Percentiles rank a stretch among this genome's conserved stretches.
Evolutionary conservation across 2,113 vertebrate species (phyloP).

Genomic region (Propithecus coquereli): DNA sequence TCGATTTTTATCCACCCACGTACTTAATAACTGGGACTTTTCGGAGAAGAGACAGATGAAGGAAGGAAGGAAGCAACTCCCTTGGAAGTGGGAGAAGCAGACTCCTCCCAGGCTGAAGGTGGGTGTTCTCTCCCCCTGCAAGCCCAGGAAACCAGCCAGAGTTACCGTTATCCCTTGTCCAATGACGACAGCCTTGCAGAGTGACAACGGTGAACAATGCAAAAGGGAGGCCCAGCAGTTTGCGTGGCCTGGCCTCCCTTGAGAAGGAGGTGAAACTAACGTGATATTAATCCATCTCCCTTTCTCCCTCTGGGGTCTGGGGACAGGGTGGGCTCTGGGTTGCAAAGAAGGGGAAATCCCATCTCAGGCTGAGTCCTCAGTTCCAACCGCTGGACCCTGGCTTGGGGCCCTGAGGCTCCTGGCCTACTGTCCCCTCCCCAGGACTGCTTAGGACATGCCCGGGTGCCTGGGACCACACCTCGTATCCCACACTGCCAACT

Average conservation of each 20-base stretch:
- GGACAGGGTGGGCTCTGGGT: not conserved
- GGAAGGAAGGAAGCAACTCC: not conserved
- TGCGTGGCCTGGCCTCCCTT: not conserved
- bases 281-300: fast-evolving
- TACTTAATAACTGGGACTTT: not conserved
- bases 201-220: fast-evolving
- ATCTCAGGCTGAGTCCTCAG: fast-evolving
- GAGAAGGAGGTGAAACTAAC: not conserved
- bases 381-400: too few relatives aligned
- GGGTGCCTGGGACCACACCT: not conserved
- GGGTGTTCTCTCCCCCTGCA: fast-evolving
- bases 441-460: not conserved
- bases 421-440: not conserved
- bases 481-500: fast-evolving
- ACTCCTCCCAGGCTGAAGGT: not conserved
- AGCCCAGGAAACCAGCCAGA: not conserved
- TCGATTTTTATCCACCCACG: not conserved
- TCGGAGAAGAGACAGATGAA: not conserved
- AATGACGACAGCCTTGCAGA: not conserved
- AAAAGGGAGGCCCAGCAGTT: not conserved
- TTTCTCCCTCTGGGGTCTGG: not conserved
- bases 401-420: not conserved
- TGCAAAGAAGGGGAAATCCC: not conserved
- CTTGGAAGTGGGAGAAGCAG: not conserved
- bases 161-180: not conserved